Conservation (phyloP, 2,888 invertebrate species). For the Cancer borealis region DNA sequence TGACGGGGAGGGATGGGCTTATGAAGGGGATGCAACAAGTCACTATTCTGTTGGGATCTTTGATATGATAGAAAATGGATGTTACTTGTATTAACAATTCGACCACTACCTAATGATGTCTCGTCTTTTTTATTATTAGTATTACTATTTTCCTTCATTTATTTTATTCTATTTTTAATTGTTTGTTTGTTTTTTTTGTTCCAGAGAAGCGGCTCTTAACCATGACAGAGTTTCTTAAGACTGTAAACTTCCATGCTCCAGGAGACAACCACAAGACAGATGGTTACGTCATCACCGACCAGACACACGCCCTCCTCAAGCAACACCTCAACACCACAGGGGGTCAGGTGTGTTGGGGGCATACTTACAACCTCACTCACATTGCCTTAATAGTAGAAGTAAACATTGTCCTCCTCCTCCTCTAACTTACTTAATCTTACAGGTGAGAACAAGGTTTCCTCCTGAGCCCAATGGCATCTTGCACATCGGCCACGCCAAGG, state of each 20-base stretch:
- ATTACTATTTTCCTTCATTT: no score
- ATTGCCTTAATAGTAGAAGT: not conserved
- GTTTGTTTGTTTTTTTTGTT: not conserved
- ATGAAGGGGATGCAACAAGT: no score
- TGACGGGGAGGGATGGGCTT: no score
- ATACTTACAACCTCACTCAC: not conserved
- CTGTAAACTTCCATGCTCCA: conserved; percentile 94
- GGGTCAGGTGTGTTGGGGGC: conserved; percentile 84
- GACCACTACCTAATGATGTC: no score
- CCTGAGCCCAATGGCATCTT: conserved; percentile 99
- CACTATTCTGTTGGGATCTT: no score
- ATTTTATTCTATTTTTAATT: not conserved
- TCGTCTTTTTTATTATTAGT: no score
- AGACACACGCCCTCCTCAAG: conserved; percentile 90
- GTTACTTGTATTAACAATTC: no score
- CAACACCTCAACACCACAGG: conserved; percentile 92
- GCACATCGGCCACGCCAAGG: conserved; percentile 99
- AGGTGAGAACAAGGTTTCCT: conserved; percentile 95
- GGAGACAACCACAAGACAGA: conserved; percentile 98
- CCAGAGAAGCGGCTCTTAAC: conserved; percentile 58
- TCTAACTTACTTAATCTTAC: conserved; percentile 29
- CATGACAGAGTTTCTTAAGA: conserved; percentile 82
- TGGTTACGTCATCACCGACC: conserved; percentile 94
- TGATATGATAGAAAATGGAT: no score
- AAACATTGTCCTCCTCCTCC: not conserved